phyloP scores from a whole-genome alignment of 1,140 invertebrate genomes.

The Chironomus striatipennis region DNA sequence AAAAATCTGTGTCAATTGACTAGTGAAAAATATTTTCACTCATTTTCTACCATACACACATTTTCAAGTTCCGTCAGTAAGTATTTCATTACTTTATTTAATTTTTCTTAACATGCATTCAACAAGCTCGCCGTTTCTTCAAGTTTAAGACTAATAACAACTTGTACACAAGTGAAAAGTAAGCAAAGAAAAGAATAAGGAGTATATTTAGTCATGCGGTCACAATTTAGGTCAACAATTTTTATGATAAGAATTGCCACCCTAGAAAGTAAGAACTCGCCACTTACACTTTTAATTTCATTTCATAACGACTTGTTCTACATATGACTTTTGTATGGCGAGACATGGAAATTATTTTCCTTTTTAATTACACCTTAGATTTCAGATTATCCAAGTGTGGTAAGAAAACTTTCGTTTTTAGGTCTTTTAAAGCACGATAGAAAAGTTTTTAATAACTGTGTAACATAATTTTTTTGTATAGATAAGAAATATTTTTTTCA shows the following conservation, averaged over 20 bases:
- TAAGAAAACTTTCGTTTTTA: slow-evolving; percentile 1
- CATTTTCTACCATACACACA: slow-evolving; percentile 4
- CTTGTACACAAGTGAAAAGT: not conserved
- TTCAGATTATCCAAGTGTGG: not conserved
- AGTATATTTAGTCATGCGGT: not conserved
- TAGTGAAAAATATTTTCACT: not conserved
- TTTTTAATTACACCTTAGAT: slow-evolving; percentile 3
- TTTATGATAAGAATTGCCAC: slow-evolving; percentile 15
- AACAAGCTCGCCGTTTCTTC: slow-evolving; percentile 7
- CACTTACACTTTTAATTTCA: slow-evolving; percentile 13
- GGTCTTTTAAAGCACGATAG: not conserved
- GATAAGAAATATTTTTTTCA: too few relatives aligned
- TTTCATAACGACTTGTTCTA: slow-evolving; percentile 9
- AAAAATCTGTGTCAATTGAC: slow-evolving; percentile 11
- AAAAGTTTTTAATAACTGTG: too few relatives aligned
- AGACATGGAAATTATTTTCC: not conserved
- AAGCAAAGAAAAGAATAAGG: not conserved
- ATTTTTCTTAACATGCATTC: slow-evolving; percentile 16
- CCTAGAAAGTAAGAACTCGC: not conserved
- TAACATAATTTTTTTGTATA: too few relatives aligned
- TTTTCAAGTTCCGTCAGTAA: not conserved
- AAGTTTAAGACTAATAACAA: slow-evolving; percentile 22
- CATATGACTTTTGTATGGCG: slow-evolving; percentile 7
- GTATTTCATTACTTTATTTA: not conserved
- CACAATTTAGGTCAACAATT: slow-evolving; percentile 17